Base-by-base conservation (phyloP, 2,888 invertebrate species). In the Griposia aprilina region DNA sequence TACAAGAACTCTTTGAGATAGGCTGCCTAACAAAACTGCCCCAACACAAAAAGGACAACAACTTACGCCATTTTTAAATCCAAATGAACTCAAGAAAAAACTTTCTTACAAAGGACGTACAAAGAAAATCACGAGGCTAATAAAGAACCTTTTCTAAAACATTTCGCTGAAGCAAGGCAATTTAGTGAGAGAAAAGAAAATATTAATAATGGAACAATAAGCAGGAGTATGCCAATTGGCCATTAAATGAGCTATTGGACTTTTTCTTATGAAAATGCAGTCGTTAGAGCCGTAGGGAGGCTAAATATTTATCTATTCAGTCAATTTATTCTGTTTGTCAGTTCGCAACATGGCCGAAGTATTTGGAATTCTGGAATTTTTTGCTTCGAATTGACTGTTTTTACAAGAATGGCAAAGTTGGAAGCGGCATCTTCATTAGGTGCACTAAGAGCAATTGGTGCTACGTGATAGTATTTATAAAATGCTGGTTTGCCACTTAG, bases 81-180 rank as follows among this genome's bases (percentile, higher is more conserved):
- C 78, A 87, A 89, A 89, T 82, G 84, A 89, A 85, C 82, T 77
- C 82, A 82, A 80, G 80, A 80, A 84, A 83, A 87, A 87, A 85
- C 80, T 85, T 88, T 84, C 72, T 75, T 78, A 84, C 87, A 90
- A 87, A 88, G 72, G 72, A 86, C 83, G 86, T 84, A 90, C 89
- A 92, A 92, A 91, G 90, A 85, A 89, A 90, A 90, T 88, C 88
- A 88, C 85, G 83, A 86, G 85, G 82, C 90, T 90, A 92, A 91
- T 92, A 91, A 91, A 90, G 91, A 91, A 88, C 87, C 85, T 89
- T 89, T 92, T 91, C 86, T 87, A 86, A 90, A 90, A 91, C 89
- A 91, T 91, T 93, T 90, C 89, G 74, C 83, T 76, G 77, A 81
- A 87, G 86, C 82, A 84, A 84, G 79, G 84, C 85, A 85, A 88